Evolutionary conservation across 1,140 invertebrate species (phyloP), one percentile per base, ranked within the genome.

Genomic region (Papilio polytes): DNA sequence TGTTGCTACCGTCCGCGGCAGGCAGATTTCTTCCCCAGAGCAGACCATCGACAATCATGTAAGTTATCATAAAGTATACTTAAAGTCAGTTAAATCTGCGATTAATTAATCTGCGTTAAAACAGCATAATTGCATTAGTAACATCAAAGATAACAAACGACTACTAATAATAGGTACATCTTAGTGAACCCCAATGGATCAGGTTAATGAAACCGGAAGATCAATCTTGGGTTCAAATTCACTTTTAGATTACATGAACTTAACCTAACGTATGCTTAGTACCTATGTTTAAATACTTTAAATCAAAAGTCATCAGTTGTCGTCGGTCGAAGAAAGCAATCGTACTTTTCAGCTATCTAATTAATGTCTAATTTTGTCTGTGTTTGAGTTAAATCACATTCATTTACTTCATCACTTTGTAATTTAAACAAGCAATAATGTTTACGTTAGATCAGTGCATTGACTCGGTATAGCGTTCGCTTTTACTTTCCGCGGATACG

Each of bases 401-500:
- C 59, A 81, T 82, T 81, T 80, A 83, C 22, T 82, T 78, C 31
- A 80, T 78, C 78, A 31, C 44, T 44, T 15, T 53, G 74, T 56
- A 31, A 36, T 22, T 80, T 36, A 48, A 46, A 51, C 48, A 72
- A 80, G n/a, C 86, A 90, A 80, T 70, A 78, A 63, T 82, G 83
- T 82, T 80, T 85, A 83, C 82, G 84, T 79, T 78, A 77, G 80
- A 76, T 66, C 77, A 81, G 92, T 89, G 89, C 92, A 89, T 83
- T 90, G 93, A 92, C 91, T 88, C 79, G 84, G 22, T 59, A 59
- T 3, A 79, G 66, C 84, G 76, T 89, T 86, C 90, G 91, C 92
- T 94, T 91, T 93, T 93, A 93, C 92, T 94, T 94, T 94, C 92
- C 85, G 86, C 81, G 80, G 87, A 86, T 84, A 85, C 87, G 84